Evolutionary conservation across 92 coral and sea anemone species (phyloP), one percentile per base, ranked within the genome.

Genomic region (Palythoa grandis): DNA sequence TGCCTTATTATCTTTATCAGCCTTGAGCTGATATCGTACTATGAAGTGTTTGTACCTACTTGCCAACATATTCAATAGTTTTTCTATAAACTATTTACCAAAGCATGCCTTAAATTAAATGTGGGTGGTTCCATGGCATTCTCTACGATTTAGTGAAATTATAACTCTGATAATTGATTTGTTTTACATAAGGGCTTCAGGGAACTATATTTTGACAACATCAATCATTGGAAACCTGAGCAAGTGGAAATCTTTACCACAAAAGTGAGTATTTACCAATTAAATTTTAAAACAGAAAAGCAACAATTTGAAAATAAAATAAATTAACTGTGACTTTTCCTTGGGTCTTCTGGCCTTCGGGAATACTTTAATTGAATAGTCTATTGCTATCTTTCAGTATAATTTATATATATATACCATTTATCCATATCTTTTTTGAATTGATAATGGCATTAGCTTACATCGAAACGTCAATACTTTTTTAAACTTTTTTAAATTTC

Each of bases 181-280:
- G 13, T 67, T 67, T 67, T 67, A 67, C 37, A 67, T 22, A 67
- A 67, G 72, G 72, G 72, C 13, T 67, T 67, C 25, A 67, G 72
- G 40, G 72, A 67, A 67, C 25, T 67, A 67, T 67, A 67, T 23
- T 67, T 67, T 23, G 39, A 67, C 35, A 22, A 67, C 40, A 67
- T 67, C 25, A 67, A 67, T 67, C 72, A 67, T 16, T 23, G 72
- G 72, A 67, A 19, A 67, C 72, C 72, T 22, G 72, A 67, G 72
- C 72, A 67, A 67, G 72, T 67, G 40, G 72, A 67, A 67, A 12
- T 67, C 72, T 67, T 22, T 23, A 67, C 72, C 40, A 25, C 72
- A 67, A 67, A 67, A 67, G 72, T 67, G n/a, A 67, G 72, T 23
- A 22, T 24, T 19, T 11, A 67, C 72, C 72, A 67, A 67, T 67